phyloP scores from a whole-genome alignment of 1,140 invertebrate genomes.

The Drosophila santomea region DNA sequence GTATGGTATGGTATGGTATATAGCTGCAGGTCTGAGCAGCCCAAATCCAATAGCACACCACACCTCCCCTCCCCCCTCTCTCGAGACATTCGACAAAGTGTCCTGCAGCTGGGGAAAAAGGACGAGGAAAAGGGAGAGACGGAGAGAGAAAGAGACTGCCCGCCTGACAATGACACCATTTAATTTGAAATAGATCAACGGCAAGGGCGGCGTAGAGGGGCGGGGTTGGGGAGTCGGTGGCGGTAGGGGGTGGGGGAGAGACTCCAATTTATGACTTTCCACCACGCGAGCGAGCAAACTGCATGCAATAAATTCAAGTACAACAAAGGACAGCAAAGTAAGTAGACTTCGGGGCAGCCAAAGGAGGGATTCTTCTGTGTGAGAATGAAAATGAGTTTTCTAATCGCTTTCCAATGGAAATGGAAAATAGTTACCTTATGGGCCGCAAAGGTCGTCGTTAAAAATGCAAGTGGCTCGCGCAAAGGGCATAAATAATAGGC shows the following conservation, averaged over 20 bases:
- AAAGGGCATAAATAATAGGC: slow-evolving; percentile 21
- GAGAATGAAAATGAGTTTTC: no score
- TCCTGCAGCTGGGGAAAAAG: slow-evolving; percentile 15
- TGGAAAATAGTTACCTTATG: neutral
- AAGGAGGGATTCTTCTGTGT: no score
- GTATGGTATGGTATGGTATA: no score
- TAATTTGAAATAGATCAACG: slow-evolving; percentile 66
- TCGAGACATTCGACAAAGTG: neutral
- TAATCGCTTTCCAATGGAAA: neutral
- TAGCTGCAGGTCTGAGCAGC: no score
- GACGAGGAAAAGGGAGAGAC: neutral
- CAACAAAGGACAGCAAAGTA: slow-evolving; percentile 22
- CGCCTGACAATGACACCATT: slow-evolving; percentile 72
- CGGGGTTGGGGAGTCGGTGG: neutral
- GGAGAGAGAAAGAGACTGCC: slow-evolving; percentile 10
- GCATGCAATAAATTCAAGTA: slow-evolving; percentile 56
- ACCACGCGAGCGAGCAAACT: slow-evolving; percentile 54
- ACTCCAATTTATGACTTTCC: slow-evolving; percentile 55
- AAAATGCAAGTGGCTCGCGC: slow-evolving; percentile 11
- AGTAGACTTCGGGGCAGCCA: no score
- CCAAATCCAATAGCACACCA: no score
- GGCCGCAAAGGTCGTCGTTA: slow-evolving; percentile 1
- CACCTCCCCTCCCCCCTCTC: no score
- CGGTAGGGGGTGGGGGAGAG: slow-evolving; percentile 5
- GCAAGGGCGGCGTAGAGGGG: slow-evolving; percentile 1